These are phyloP conservation scores for Hydropsyche tenuis DNA, from an alignment of 1,140 invertebrate species.

Conservation along the genomic window DNA sequence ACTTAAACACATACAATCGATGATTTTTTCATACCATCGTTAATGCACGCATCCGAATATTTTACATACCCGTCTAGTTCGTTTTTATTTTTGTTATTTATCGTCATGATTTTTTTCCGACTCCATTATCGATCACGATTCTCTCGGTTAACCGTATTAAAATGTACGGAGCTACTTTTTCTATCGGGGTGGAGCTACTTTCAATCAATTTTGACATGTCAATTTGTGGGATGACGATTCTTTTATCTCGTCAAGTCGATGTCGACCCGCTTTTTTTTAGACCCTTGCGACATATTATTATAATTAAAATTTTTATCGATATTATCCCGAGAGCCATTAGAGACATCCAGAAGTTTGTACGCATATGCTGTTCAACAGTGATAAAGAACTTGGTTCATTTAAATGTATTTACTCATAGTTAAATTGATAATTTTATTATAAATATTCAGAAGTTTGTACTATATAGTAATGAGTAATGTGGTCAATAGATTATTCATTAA, in stretches of 20 bases:
- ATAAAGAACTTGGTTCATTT: no score
- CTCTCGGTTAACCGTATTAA: not conserved
- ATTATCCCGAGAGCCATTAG: not conserved
- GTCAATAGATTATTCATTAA: no score
- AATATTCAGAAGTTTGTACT: no score
- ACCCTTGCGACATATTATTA: slow-evolving; percentile 25
- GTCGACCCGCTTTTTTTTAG: not conserved
- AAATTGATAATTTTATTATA: no score
- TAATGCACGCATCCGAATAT: not conserved
- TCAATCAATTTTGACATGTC: slow-evolving; percentile 49
- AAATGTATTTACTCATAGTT: no score
- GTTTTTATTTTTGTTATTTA: slow-evolving; percentile 1
- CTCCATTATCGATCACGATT: not conserved
- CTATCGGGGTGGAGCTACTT: slow-evolving; percentile 24
- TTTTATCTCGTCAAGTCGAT: slow-evolving; percentile 38
- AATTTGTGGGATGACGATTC: slow-evolving; percentile 39
- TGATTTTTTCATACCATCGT: no score
- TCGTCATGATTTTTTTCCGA: not conserved
- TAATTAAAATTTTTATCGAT: slow-evolving; percentile 36
- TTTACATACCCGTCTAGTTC: not conserved
- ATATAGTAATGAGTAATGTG: no score
- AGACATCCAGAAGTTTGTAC: not conserved
- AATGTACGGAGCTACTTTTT: no score
- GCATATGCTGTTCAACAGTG: no score
- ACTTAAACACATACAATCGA: no score